A percentile compares a stretch with the other conserved stretches of the same genome.
Conservation (phyloP, 2,888 invertebrate species). For the Smittia aterrima region DNA sequence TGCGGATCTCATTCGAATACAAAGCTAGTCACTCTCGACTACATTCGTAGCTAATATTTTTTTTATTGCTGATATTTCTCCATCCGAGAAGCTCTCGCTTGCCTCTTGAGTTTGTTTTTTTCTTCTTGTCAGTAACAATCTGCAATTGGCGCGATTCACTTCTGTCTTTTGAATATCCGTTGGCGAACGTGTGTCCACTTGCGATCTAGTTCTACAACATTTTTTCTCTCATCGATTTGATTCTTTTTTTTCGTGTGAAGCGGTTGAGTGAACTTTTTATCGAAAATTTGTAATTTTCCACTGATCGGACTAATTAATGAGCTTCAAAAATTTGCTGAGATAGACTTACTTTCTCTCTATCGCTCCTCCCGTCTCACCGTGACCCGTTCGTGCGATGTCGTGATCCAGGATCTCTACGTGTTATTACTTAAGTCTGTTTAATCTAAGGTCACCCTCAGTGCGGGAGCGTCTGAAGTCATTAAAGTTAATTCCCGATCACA, state of each 20-base stretch:
- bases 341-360: not conserved
- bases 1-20: not conserved
- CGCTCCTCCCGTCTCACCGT: too few relatives aligned
- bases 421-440: not conserved
- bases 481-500: not conserved
- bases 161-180: not conserved
- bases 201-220: not conserved
- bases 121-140: slow-evolving; percentile 32
- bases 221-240: not conserved
- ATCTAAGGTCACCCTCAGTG: not conserved
- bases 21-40: not conserved
- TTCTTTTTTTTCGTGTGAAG: not conserved
- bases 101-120: slow-evolving; percentile 9
- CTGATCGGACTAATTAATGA: not conserved
- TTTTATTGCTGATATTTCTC: slow-evolving; percentile 29
- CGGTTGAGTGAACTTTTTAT: not conserved
- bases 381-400: too few relatives aligned
- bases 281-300: not conserved
- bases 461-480: not conserved
- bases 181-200: not conserved
- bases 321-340: not conserved
- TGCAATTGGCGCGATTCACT: slow-evolving; percentile 29
- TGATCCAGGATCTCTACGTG: not conserved
- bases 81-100: slow-evolving; percentile 9
- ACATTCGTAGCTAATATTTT: not conserved